Percentiles rank a stretch among this genome's conserved stretches.
Evolutionary conservation across 2,113 vertebrate genomes (phyloP).

Genomic region (Setophaga coronata): DNA sequence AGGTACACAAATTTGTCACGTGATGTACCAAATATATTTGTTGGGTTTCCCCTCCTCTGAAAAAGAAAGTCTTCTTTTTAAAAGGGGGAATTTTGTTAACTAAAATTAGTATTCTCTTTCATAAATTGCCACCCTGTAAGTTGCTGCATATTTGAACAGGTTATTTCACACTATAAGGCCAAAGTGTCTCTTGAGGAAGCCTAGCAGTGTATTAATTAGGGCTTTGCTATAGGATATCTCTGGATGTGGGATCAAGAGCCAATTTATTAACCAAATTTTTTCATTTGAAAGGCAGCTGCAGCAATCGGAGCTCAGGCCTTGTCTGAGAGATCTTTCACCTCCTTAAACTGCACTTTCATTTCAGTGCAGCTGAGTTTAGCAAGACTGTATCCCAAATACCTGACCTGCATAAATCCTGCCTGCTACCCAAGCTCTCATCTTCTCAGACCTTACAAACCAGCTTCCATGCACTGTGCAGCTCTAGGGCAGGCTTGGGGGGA

Average conservation of each 20-base stretch:
- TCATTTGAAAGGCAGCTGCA: not conserved
- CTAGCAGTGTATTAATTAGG: not conserved
- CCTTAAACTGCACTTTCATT: not conserved
- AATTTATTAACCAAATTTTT: not conserved
- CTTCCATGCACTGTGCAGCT: fast-evolving
- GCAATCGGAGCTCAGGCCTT: not conserved
- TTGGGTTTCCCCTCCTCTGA: too few species aligned
- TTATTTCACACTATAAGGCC: not conserved
- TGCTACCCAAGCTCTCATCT: not conserved
- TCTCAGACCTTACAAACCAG: not conserved
- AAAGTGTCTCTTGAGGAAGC: not conserved
- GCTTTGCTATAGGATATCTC: not conserved
- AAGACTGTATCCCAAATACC: not conserved
- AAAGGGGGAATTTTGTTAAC: not conserved
- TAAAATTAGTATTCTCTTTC: not conserved
- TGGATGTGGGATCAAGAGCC: not conserved
- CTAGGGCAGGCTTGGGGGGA: not conserved
- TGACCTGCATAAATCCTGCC: not conserved
- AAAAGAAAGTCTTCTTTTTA: not conserved
- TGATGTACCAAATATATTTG: not conserved
- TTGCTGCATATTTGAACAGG: not conserved
- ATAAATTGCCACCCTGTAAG: not conserved
- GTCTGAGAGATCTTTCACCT: not conserved
- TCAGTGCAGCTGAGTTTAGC: not conserved
- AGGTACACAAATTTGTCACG: not conserved